phyloP scores from a whole-genome alignment of 2,888 invertebrate species.

The Crossocerus cetratus region DNA sequence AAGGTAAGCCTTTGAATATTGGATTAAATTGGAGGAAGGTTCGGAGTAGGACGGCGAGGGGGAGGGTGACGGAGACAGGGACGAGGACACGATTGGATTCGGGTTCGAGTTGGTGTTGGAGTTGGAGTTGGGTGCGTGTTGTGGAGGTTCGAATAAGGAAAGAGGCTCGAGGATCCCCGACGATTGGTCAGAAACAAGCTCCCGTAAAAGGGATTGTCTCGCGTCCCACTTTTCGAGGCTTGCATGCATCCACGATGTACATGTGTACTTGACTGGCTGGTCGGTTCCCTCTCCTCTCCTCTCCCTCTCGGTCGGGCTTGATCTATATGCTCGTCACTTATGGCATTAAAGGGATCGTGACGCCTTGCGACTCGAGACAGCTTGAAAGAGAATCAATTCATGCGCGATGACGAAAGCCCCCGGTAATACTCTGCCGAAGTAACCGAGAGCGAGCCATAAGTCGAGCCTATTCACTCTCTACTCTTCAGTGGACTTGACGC shows the following conservation, averaged over 20 bases:
- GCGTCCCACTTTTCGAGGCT: slow-evolving; percentile 60
- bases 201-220: slow-evolving; percentile 69
- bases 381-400: slow-evolving; percentile 3
- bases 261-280: not conserved
- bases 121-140: not conserved
- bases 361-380: not conserved
- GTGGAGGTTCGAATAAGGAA: slow-evolving; percentile 53
- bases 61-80: too few species aligned
- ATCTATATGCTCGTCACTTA: not conserved
- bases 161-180: slow-evolving; percentile 29
- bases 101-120: too few species aligned
- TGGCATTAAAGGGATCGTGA: slow-evolving; percentile 8
- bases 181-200: slow-evolving; percentile 59
- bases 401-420: slow-evolving; percentile 20
- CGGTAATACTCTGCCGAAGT: not conserved
- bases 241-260: slow-evolving; percentile 23
- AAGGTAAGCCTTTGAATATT: too few species aligned
- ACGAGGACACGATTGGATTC: too few species aligned
- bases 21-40: too few species aligned
- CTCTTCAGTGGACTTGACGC: too few species aligned
- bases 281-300: not conserved
- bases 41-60: too few species aligned
- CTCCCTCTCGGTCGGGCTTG: not conserved
- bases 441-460: not conserved
- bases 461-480: not conserved